Evolutionary conservation across 2,113 vertebrate genomes (phyloP).

Genomic region (Lepisosteus oculatus): DNA sequence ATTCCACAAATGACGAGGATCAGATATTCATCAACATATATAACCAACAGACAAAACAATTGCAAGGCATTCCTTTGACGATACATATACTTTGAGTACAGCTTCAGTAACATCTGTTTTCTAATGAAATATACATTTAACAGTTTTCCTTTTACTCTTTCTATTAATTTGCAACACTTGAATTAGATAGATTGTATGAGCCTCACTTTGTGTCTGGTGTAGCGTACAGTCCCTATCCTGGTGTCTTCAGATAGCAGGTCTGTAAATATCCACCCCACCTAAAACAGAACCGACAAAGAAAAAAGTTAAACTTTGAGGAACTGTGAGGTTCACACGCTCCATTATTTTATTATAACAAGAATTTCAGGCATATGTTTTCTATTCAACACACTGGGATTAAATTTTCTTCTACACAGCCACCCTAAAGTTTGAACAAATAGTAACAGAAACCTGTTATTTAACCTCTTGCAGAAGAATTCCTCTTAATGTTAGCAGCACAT

Average conservation of each 20-base stretch:
- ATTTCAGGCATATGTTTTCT: not conserved
- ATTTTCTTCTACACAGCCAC: not conserved
- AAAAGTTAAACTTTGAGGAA: not conserved
- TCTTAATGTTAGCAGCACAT: no score
- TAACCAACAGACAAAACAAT: no score
- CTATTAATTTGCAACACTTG: slow-evolving; percentile 11
- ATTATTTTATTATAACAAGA: not conserved
- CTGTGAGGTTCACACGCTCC: not conserved
- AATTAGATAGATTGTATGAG: not conserved
- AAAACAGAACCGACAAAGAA: not conserved
- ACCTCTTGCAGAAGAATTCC: not conserved
- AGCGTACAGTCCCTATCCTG: slow-evolving; percentile 92
- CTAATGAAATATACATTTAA: no score
- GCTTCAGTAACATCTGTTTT: no score
- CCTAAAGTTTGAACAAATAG: not conserved
- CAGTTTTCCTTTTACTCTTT: no score
- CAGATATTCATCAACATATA: no score
- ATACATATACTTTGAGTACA: no score
- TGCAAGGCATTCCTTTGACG: no score
- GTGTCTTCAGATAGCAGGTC: slow-evolving; percentile 94
- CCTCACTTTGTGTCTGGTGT: slow-evolving; percentile 87
- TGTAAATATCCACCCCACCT: slow-evolving; percentile 98
- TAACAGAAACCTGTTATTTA: slow-evolving; percentile 1
- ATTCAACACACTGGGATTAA: not conserved
- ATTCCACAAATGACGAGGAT: no score